A percentile compares a stretch with the other conserved stretches of the same genome.
Conservation (phyloP, 37 sponge, comb jelly and placozoan species). For the Cladorhizidae sp. region DNA sequence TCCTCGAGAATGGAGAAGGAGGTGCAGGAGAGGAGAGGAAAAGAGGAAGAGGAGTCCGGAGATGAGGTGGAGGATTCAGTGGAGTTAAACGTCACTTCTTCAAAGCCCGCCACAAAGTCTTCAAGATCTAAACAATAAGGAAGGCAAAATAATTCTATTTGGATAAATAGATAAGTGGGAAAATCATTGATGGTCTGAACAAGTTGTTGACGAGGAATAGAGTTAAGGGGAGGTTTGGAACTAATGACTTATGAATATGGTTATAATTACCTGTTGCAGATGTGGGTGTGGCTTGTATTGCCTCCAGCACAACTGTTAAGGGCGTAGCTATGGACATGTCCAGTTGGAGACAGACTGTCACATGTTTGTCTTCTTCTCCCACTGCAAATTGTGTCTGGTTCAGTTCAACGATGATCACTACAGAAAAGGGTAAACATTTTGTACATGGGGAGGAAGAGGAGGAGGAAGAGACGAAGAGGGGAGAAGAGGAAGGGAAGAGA, state of each 20-base stretch:
- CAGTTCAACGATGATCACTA: slow-evolving; percentile 25
- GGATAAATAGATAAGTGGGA: no score
- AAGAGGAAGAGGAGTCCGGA: not conserved
- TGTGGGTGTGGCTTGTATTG: not conserved
- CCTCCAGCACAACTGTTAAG: slow-evolving; percentile 15
- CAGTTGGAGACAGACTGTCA: slow-evolving; percentile 4
- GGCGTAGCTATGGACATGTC: slow-evolving; percentile 35
- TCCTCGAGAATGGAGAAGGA: slow-evolving; percentile 14
- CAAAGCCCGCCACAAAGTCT: slow-evolving; percentile 2
- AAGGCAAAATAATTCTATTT: no score
- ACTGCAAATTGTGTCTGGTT: not conserved
- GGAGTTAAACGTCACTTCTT: not conserved
- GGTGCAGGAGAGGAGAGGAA: not conserved
- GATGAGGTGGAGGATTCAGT: no score
- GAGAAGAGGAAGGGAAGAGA: not conserved
- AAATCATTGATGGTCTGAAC: no score
- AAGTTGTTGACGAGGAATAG: no score
- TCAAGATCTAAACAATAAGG: not conserved
- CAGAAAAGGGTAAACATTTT: not conserved
- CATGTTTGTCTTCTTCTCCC: not conserved
- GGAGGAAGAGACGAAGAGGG: no score
- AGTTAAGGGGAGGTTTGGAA: no score
- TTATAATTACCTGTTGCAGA: not conserved
- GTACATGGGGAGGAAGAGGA: no score
- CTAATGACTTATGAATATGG: no score